Evolutionary conservation across 2,113 vertebrate species (phyloP).

Genomic region (Archilochus colubris): DNA sequence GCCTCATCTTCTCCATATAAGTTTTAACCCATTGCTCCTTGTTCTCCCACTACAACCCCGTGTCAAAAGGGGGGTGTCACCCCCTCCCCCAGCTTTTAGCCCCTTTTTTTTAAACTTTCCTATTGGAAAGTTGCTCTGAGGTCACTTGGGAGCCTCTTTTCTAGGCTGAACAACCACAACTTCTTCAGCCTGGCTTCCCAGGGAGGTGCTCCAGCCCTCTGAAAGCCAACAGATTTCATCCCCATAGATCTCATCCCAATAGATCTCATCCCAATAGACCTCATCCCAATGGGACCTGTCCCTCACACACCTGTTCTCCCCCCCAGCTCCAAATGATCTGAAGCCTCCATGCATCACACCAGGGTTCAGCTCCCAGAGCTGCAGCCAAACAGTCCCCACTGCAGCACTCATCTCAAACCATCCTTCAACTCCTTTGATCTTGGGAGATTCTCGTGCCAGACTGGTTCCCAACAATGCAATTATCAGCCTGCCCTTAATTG

Average conservation of each 20-base stretch:
- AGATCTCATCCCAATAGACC: not conserved
- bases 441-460: slow-evolving; percentile 38
- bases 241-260: not conserved
- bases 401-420: not conserved
- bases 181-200: no score
- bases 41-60: no score
- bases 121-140: no score
- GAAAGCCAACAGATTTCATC: no score
- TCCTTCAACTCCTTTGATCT: slow-evolving; percentile 44
- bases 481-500: slow-evolving; percentile 50
- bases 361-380: not conserved
- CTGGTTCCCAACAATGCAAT: slow-evolving; percentile 55
- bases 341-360: not conserved
- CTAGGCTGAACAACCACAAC: no score
- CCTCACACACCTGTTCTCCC: accelerated
- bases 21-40: no score
- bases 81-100: no score
- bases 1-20: no score
- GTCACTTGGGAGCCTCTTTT: no score
- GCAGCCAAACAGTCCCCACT: not conserved
- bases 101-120: no score
- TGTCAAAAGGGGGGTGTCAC: no score
- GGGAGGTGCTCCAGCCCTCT: no score
- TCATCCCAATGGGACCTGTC: not conserved
- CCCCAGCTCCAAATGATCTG: not conserved